Evolutionary conservation across 2,888 invertebrate species (phyloP).

Genomic region (Pristionchus exspectatus): DNA sequence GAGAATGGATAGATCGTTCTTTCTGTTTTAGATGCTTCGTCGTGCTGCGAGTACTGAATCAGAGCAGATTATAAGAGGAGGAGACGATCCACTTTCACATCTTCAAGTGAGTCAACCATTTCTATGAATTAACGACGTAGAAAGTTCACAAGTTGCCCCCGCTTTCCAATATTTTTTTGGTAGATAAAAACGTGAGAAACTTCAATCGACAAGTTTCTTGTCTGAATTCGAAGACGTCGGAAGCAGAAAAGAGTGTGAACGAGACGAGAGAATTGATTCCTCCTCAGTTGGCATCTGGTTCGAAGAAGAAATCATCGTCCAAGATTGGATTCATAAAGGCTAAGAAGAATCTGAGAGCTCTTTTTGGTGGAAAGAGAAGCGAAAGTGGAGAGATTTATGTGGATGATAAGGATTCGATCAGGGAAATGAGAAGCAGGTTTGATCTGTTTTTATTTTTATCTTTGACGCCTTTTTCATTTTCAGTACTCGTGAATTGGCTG

Average conservation of each 20-base stretch:
- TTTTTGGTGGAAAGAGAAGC: conserved; percentile 68
- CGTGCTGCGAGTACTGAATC: conserved; percentile 77
- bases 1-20: not conserved
- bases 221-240: not conserved
- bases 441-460: too few relatives aligned
- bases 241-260: not conserved
- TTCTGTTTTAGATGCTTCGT: conserved; percentile 71
- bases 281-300: conserved; percentile 28
- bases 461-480: not conserved
- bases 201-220: not conserved
- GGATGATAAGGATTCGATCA: conserved; percentile 73
- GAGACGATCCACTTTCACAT: conserved; percentile 55
- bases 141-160: conserved; percentile 48
- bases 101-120: conserved; percentile 43
- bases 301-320: conserved; percentile 73
- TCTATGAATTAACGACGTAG: not conserved
- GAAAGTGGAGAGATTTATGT: conserved; percentile 69
- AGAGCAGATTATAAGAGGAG: conserved; percentile 62
- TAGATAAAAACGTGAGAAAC: not conserved
- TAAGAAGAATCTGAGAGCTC: conserved; percentile 80
- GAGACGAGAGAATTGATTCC: not conserved
- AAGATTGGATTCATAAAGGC: conserved; percentile 80
- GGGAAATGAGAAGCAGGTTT: conserved; percentile 50
- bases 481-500: conserved; percentile 25
- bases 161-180: not conserved